Evolutionary conservation across 2,888 invertebrate species (phyloP).

Genomic region (Lasioglossum morio): DNA sequence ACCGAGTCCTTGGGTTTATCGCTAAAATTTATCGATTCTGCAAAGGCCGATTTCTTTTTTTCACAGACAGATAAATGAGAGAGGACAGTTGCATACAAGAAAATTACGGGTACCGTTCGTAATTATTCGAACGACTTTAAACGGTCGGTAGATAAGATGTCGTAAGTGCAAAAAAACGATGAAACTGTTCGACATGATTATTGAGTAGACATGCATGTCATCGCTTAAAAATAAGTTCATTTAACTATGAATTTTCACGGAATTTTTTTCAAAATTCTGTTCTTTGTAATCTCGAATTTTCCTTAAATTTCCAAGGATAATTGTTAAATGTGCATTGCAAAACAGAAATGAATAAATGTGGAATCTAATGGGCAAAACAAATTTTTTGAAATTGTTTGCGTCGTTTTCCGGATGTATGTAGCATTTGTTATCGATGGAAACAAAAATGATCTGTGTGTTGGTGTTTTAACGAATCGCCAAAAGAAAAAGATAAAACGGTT

Average conservation of each 20-base stretch:
- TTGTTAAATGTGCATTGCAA: not conserved
- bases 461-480: not conserved
- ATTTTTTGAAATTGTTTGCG: not conserved
- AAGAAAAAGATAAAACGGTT: not conserved
- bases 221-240: not conserved
- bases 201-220: not conserved
- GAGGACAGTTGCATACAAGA: not conserved
- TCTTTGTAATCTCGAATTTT: no score
- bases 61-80: not conserved
- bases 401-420: not conserved
- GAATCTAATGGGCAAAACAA: not conserved
- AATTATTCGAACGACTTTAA: not conserved
- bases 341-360: not conserved
- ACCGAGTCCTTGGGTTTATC: not conserved
- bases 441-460: not conserved
- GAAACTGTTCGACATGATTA: not conserved
- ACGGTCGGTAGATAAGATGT: not conserved
- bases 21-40: not conserved
- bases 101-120: not conserved
- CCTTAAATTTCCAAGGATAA: not conserved
- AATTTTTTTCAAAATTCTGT: not conserved
- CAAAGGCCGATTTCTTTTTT: not conserved
- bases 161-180: not conserved
- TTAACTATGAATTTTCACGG: not conserved
- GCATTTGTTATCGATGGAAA: not conserved